Percentiles rank a stretch among this genome's conserved stretches.
phyloP scores from a whole-genome alignment of 1,140 invertebrate genomes.

The Calephelis virginiensis region DNA sequence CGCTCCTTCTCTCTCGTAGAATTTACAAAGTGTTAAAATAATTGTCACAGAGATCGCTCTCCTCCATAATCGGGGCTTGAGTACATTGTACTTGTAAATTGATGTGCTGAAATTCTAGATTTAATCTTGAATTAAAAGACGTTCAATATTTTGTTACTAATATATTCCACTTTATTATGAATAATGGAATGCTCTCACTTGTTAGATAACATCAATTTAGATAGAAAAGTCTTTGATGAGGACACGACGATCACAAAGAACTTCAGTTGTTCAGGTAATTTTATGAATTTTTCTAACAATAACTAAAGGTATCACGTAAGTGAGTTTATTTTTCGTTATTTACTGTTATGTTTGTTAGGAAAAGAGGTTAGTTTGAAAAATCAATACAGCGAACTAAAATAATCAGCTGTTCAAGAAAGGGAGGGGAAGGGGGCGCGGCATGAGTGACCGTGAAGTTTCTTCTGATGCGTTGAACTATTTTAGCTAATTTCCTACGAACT shows the following conservation, averaged over 20 bases:
- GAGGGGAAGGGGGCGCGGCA: slow-evolving; percentile 60
- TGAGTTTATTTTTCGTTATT: slow-evolving; percentile 3
- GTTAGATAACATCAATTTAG: slow-evolving; percentile 79
- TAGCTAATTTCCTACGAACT: slow-evolving; percentile 25
- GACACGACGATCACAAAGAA: slow-evolving; percentile 72
- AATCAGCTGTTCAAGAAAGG: slow-evolving; percentile 75
- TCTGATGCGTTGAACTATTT: slow-evolving; percentile 36
- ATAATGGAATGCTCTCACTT: slow-evolving; percentile 82
- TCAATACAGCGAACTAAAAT: slow-evolving; percentile 75
- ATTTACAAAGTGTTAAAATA: slow-evolving; percentile 38
- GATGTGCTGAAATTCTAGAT: slow-evolving; percentile 41
- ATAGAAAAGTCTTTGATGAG: slow-evolving; percentile 72
- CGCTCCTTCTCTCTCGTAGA: slow-evolving; percentile 36
- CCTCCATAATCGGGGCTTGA: slow-evolving; percentile 40
- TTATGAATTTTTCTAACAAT: slow-evolving; percentile 26
- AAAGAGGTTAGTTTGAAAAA: slow-evolving; percentile 73
- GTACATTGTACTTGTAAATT: slow-evolving; percentile 34
- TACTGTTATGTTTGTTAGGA: slow-evolving; percentile 15
- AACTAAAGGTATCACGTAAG: not conserved
- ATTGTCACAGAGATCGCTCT: slow-evolving; percentile 35
- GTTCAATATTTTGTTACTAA: slow-evolving; percentile 40
- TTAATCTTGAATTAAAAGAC: slow-evolving; percentile 55
- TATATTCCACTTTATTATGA: slow-evolving; percentile 60
- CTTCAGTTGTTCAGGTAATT: slow-evolving; percentile 75
- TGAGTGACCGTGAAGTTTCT: slow-evolving; percentile 62